Percentiles rank a stretch among this genome's conserved stretches.
These are phyloP conservation scores for Oreochromis spilurus DNA, from an alignment of 2,113 vertebrate species.

Conservation along the genomic window DNA sequence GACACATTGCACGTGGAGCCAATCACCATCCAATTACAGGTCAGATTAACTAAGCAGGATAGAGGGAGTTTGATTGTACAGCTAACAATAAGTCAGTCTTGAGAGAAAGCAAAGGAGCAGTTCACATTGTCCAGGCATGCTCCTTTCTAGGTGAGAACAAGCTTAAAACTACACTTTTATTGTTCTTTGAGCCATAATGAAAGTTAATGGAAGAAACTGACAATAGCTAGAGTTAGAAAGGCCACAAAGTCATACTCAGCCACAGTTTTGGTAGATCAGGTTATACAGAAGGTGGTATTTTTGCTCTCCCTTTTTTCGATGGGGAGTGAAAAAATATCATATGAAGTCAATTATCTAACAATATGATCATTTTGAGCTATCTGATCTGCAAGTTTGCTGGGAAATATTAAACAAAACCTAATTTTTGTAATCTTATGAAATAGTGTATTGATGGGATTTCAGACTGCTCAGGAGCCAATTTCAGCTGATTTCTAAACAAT, in stretches of 20 bases:
- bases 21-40: conserved; percentile 83
- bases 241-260: background rate
- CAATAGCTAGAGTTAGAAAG: background rate
- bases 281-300: background rate
- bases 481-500: background rate
- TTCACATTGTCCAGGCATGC: background rate
- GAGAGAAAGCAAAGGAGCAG: background rate
- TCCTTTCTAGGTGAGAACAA: background rate
- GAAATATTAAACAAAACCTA: background rate
- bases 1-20: conserved; percentile 71
- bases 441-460: background rate
- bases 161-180: background rate
- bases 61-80: background rate
- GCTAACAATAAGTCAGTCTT: background rate
- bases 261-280: background rate
- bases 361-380: background rate
- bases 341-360: background rate
- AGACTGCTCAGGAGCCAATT: background rate
- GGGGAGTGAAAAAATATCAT: background rate
- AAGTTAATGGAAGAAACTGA: background rate
- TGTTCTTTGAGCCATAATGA: background rate
- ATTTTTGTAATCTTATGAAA: background rate
- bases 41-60: conserved; percentile 9
- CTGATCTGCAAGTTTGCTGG: background rate
- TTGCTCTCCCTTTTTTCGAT: background rate